These are phyloP conservation scores for Ptychochromis oligacanthus DNA, from an alignment of 2,113 vertebrate species.

Conservation along the genomic window DNA sequence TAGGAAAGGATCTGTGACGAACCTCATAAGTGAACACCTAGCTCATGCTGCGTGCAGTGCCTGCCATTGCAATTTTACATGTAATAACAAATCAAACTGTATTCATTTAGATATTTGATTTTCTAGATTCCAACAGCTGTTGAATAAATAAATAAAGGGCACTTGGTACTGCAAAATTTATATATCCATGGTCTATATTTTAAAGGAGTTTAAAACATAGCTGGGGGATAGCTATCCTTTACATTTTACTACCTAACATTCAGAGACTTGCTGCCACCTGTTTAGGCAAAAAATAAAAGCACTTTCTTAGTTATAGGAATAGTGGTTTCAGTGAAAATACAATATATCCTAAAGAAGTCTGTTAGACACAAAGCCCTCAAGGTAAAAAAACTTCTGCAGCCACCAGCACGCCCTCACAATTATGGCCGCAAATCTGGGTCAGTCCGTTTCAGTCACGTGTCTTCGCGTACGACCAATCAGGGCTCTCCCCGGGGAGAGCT, in stretches of 20 bases:
- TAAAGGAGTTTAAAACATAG: not conserved
- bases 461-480: conserved; percentile 44
- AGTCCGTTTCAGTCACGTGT: conserved; percentile 54
- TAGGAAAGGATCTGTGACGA: conserved; percentile 83
- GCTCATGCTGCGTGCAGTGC: not conserved
- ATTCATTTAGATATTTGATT: not conserved
- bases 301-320: not conserved
- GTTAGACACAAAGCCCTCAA: not conserved
- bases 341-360: not conserved
- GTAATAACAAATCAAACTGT: not conserved
- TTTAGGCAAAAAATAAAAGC: accelerated
- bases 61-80: not conserved
- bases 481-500: conserved; percentile 69
- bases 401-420: conserved; percentile 29
- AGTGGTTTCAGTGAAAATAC: not conserved
- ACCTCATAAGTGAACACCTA: not conserved
- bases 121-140: not conserved
- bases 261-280: not conserved
- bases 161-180: not conserved
- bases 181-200: not conserved
- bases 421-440: conserved; percentile 52
- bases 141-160: not conserved
- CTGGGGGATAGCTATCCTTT: not conserved
- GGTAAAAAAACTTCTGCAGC: not conserved
- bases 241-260: not conserved